A percentile compares a stretch with the other conserved stretches of the same genome.
phyloP scores from a whole-genome alignment of 92 coral and sea anemone species.

The Actinernus sp. region DNA sequence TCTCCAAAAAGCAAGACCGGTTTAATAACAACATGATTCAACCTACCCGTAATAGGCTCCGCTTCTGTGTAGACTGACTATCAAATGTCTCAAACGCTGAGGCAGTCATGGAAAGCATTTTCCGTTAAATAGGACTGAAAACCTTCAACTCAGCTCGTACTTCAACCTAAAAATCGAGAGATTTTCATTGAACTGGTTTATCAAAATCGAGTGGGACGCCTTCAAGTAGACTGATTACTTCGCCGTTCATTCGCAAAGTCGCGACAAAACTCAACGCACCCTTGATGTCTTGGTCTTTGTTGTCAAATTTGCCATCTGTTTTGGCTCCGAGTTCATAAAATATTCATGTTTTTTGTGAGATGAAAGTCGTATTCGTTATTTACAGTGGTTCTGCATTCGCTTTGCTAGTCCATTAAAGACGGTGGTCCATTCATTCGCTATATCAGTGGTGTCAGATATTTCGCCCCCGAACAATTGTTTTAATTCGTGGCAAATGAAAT shows the following conservation, averaged over 20 bases:
- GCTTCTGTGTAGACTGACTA: neutral
- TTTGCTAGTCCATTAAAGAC: neutral
- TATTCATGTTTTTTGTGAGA: neutral
- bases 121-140: too few species aligned
- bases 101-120: slow-evolving; percentile 3
- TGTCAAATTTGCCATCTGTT: slow-evolving; percentile 4
- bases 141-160: too few species aligned
- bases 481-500: too few species aligned
- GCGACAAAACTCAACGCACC: neutral
- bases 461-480: too few species aligned
- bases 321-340: neutral
- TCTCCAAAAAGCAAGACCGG: too few species aligned
- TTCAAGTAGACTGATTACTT: too few species aligned
- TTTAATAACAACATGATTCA: too few species aligned
- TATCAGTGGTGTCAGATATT: too few species aligned
- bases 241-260: neutral
- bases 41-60: slow-evolving; percentile 2
- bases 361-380: neutral
- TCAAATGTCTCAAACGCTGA: neutral
- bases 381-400: neutral
- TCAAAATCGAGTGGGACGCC: too few species aligned
- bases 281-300: neutral
- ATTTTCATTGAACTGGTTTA: too few species aligned
- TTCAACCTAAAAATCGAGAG: too few species aligned
- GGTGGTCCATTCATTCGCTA: too few species aligned